Evolutionary conservation across 2,113 vertebrate genomes (phyloP).

Genomic region (Malaclemys terrapin): DNA sequence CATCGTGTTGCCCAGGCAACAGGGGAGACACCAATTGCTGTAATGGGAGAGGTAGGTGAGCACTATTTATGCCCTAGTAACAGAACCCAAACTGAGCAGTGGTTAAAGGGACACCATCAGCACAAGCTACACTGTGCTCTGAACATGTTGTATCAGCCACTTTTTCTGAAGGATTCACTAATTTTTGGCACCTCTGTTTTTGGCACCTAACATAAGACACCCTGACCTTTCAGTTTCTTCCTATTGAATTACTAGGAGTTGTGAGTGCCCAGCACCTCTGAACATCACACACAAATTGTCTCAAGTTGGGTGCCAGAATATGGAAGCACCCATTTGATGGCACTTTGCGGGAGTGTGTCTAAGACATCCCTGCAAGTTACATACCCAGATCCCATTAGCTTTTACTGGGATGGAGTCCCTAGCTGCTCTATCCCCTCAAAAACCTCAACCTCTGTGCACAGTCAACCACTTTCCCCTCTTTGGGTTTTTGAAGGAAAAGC

Average conservation of each 20-base stretch:
- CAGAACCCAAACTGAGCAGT: neutral
- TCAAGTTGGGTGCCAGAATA: neutral
- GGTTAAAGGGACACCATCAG: accelerated
- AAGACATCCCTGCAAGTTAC: neutral
- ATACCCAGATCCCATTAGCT: neutral
- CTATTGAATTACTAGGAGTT: neutral
- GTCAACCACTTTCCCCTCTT: neutral
- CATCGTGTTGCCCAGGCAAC: constrained; percentile 95
- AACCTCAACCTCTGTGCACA: accelerated
- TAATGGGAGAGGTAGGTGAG: constrained; percentile 99
- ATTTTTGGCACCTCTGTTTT: neutral
- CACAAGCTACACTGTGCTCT: accelerated
- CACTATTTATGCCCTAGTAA: neutral
- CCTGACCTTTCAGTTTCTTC: neutral
- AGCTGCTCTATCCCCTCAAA: neutral
- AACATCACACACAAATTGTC: neutral
- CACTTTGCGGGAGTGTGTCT: neutral
- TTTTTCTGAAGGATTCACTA: neutral
- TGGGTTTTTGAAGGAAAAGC: neutral
- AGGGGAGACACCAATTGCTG: constrained; percentile 95
- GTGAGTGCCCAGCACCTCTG: neutral
- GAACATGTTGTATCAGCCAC: accelerated
- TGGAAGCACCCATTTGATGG: neutral
- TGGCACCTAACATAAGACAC: neutral
- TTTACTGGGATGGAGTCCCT: neutral